Percentiles rank a stretch among this genome's conserved stretches.
phyloP scores from a whole-genome alignment of 2,888 invertebrate species.

The Malthinus seriepunctatus region DNA sequence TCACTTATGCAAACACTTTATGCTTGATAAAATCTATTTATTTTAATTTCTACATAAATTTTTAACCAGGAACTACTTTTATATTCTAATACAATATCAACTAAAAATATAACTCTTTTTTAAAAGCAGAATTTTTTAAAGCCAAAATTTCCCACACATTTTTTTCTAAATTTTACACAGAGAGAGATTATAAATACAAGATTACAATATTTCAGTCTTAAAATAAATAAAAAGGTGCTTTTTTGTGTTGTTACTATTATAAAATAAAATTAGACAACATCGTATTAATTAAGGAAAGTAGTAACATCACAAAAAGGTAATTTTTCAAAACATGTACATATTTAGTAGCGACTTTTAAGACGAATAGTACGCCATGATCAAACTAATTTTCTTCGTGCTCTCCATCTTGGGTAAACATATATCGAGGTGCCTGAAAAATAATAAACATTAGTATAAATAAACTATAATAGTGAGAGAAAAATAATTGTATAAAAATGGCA shows the following conservation, averaged over 20 bases:
- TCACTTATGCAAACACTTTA: neutral
- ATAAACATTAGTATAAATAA: constrained; percentile 3
- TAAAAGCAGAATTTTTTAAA: constrained; percentile 2
- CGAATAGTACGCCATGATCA: constrained; percentile 10
- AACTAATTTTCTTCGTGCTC: constrained; percentile 36
- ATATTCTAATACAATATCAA: constrained; percentile 11
- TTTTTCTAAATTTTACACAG: neutral
- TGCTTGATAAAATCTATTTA: constrained; percentile 23
- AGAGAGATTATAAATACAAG: neutral
- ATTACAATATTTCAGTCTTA: neutral
- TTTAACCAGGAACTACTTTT: constrained; percentile 13
- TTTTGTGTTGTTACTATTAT: constrained; percentile 6
- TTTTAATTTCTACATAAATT: constrained; percentile 21
- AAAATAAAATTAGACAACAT: neutral
- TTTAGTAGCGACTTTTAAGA: constrained; percentile 16
- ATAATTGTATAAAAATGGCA: neutral
- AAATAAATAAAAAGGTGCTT: constrained; percentile 5
- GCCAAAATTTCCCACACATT: constrained; percentile 4
- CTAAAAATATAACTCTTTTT: constrained; percentile 10
- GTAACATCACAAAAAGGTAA: constrained; percentile 11
- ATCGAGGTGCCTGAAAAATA: constrained; percentile 35
- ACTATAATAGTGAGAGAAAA: neutral
- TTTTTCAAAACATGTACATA: constrained; percentile 13
- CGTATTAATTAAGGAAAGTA: neutral
- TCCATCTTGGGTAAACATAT: constrained; percentile 34